Evolutionary conservation across 2,797 vertebrate species (phyloP).

Genomic region (Oryzias sinensis): DNA sequence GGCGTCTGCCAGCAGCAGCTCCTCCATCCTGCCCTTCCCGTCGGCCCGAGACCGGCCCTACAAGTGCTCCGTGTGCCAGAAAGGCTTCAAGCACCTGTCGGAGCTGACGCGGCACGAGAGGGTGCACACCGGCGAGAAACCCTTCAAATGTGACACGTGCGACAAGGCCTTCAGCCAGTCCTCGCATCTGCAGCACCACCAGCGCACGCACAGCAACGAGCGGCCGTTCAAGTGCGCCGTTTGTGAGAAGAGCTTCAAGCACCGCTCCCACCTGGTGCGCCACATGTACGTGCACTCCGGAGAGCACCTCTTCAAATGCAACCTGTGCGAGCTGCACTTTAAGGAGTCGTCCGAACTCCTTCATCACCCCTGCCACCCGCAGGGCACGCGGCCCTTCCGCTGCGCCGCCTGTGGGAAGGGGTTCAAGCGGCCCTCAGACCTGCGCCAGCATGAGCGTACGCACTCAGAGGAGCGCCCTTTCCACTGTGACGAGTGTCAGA

Average conservation of each 20-base stretch:
- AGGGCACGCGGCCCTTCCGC: slow-evolving; percentile 91
- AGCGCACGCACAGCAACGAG: slow-evolving; percentile 95
- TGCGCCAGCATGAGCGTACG: slow-evolving; percentile 94
- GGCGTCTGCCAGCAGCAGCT: slow-evolving; percentile 70
- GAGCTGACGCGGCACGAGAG: slow-evolving; percentile 94
- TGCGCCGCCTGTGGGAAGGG: slow-evolving; percentile 92
- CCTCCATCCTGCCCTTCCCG: slow-evolving; percentile 69
- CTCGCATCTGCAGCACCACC: slow-evolving; percentile 95
- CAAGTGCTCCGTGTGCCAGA: slow-evolving; percentile 95
- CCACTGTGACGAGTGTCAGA: slow-evolving; percentile 97
- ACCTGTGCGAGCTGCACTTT: slow-evolving; percentile 94
- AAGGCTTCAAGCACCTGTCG: slow-evolving; percentile 95
- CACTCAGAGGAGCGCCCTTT: slow-evolving; percentile 99
- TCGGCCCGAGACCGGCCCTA: slow-evolving; percentile 88
- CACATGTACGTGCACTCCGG: slow-evolving; percentile 98
- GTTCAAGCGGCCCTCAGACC: slow-evolving; percentile 94
- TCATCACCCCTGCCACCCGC: slow-evolving; percentile 96
- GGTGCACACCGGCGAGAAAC: slow-evolving; percentile 95
- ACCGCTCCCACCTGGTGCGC: slow-evolving; percentile 96
- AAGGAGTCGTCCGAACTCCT: slow-evolving; percentile 95
- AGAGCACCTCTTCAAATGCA: slow-evolving; percentile 96
- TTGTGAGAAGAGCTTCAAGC: slow-evolving; percentile 98
- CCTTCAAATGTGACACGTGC: slow-evolving; percentile 94
- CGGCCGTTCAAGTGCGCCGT: slow-evolving; percentile 95
- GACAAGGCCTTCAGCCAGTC: slow-evolving; percentile 99